Percentiles rank a stretch among this genome's conserved stretches.
Evolutionary conservation across 2,888 invertebrate genomes (phyloP).

Genomic region (Sericinus montela): DNA sequence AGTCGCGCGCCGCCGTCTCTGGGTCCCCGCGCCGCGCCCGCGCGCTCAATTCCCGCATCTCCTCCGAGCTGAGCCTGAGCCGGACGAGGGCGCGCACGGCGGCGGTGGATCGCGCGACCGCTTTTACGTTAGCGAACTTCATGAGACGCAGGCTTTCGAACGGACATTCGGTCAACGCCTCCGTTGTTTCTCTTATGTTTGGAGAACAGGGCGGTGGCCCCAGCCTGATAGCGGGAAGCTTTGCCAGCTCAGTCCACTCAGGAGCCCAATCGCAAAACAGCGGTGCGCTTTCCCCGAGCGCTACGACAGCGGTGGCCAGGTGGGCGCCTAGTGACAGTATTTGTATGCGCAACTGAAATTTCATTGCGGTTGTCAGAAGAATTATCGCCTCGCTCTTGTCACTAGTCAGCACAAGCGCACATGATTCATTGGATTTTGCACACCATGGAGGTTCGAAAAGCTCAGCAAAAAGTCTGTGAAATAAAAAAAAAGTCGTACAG

Average conservation of each 20-base stretch:
- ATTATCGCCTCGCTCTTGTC: conserved; percentile 39
- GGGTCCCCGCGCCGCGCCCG: conserved; percentile 25
- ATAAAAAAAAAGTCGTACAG: too few relatives aligned
- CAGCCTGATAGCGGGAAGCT: conserved; percentile 27
- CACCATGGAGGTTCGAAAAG: conserved; percentile 81
- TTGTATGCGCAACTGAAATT: conserved; percentile 32
- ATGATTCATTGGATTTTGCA: conserved; percentile 26
- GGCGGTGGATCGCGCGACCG: conserved; percentile 41
- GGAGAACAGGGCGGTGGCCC: conserved; percentile 52
- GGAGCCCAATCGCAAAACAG: conserved; percentile 44
- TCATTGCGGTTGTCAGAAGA: conserved; percentile 31
- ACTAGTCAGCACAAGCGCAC: conserved; percentile 43
- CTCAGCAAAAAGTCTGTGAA: conserved; percentile 1
- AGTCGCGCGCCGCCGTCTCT: conserved; percentile 34
- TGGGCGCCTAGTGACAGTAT: conserved; percentile 29
- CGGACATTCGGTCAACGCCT: conserved; percentile 36
- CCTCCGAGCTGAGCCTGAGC: conserved; percentile 33
- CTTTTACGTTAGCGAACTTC: conserved; percentile 49
- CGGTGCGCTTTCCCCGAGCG: conserved; percentile 17
- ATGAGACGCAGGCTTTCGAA: conserved; percentile 57
- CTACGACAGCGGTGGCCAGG: conserved; percentile 19
- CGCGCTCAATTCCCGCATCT: conserved; percentile 34
- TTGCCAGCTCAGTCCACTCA: conserved; percentile 23
- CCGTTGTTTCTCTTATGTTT: not conserved
- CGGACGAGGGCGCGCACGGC: conserved; percentile 44